Conservation (phyloP, 2,888 invertebrate genomes). For the Acanthosepion esculentum region DNA sequence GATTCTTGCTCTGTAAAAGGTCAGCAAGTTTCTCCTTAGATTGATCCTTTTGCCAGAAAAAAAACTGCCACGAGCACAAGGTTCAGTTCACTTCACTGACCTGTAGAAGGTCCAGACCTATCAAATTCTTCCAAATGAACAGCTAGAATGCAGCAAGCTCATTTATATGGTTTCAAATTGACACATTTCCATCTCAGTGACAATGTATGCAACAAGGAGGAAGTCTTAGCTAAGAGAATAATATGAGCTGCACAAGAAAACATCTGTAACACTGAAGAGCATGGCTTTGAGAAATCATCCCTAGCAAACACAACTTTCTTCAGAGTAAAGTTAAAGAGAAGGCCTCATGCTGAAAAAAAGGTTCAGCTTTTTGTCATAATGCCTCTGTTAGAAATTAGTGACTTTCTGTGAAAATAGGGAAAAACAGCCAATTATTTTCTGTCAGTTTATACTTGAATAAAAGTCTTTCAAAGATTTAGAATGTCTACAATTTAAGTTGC, state of each 20-base stretch:
- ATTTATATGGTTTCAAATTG: neutral
- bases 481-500: too few relatives aligned
- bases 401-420: too few relatives aligned
- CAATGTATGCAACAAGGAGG: neutral
- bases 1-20: too few relatives aligned
- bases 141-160: neutral
- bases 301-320: neutral
- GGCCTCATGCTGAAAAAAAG: neutral
- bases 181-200: neutral
- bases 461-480: too few relatives aligned
- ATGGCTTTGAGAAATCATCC: neutral
- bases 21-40: too few relatives aligned
- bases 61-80: neutral
- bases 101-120: neutral
- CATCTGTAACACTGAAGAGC: neutral
- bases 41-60: neutral
- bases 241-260: neutral
- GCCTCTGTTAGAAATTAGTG: neutral
- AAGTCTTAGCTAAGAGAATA: neutral
- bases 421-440: too few relatives aligned
- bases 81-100: neutral
- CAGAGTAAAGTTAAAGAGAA: neutral
- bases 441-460: too few relatives aligned
- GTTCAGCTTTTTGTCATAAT: neutral
- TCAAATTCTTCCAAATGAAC: constrained; percentile 18